Evolutionary conservation across 2,113 vertebrate species (phyloP).

Genomic region (Empidonax alnorum): DNA sequence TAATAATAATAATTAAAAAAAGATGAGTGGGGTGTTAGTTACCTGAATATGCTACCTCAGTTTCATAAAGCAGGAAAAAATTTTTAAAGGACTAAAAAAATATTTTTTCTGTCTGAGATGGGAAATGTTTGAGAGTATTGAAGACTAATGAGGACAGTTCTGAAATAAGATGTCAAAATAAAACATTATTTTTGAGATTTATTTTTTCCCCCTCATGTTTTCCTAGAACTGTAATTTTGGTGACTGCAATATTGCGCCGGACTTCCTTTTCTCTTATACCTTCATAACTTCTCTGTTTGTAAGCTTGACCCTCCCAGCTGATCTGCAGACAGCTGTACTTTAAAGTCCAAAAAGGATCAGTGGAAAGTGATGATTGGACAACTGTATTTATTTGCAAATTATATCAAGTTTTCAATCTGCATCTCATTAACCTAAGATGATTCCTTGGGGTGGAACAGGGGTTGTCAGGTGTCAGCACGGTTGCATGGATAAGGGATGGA

Average conservation of each 20-base stretch:
- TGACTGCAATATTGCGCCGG: not conserved
- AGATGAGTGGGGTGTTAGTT: fast-evolving
- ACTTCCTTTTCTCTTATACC: not conserved
- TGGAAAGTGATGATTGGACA: not conserved
- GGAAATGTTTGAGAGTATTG: not conserved
- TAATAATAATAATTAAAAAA: not conserved
- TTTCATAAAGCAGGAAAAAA: not conserved
- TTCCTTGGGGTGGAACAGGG: not conserved
- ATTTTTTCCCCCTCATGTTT: not conserved
- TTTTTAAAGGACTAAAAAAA: not conserved
- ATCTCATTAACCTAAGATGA: not conserved
- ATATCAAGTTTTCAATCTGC: not conserved
- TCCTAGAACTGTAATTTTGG: not conserved
- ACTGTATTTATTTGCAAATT: not conserved
- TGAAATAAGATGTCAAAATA: conserved; percentile 24
- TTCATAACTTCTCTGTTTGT: not conserved
- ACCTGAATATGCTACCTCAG: not conserved
- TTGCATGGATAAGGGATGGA: not conserved
- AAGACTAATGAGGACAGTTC: not conserved
- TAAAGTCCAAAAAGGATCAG: not conserved
- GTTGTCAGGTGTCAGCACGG: not conserved
- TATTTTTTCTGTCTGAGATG: not conserved
- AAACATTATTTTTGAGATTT: conserved; percentile 6
- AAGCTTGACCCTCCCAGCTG: not conserved
- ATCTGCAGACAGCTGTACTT: not conserved